These are phyloP conservation scores for Acleris literana DNA, from an alignment of 2,888 invertebrate species.

Conservation along the genomic window DNA sequence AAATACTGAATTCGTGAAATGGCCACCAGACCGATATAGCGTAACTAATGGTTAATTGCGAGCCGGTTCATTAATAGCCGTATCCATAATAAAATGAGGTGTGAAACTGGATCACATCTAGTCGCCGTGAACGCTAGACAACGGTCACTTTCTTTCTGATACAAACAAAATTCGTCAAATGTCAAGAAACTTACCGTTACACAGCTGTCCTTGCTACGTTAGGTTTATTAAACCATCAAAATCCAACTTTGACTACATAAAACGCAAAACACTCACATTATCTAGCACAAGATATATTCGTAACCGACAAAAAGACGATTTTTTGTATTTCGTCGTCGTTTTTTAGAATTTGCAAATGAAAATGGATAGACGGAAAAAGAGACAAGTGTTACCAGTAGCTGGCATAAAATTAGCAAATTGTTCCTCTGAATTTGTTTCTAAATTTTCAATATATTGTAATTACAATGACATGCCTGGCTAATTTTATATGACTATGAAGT, in stretches of 20 bases:
- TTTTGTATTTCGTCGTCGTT: slow-evolving; percentile 74
- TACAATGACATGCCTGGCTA: too few species aligned
- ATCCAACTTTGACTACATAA: slow-evolving; percentile 57
- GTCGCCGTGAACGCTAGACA: slow-evolving; percentile 61
- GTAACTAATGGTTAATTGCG: slow-evolving; percentile 65
- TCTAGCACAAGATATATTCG: slow-evolving; percentile 58
- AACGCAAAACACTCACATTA: slow-evolving; percentile 66
- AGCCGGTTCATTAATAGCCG: slow-evolving; percentile 70
- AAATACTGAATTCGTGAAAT: slow-evolving; percentile 48
- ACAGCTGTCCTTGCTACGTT: slow-evolving; percentile 48
- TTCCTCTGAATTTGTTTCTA: neutral
- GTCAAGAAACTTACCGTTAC: slow-evolving; percentile 74
- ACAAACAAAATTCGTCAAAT: slow-evolving; percentile 76
- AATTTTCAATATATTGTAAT: too few species aligned
- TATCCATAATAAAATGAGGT: slow-evolving; percentile 62
- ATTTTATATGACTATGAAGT: too few species aligned
- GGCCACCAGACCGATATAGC: slow-evolving; percentile 58
- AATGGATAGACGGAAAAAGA: slow-evolving; percentile 71
- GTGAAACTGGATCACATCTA: slow-evolving; percentile 74
- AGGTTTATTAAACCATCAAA: slow-evolving; percentile 51
- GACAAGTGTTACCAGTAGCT: slow-evolving; percentile 53
- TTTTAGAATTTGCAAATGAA: slow-evolving; percentile 76
- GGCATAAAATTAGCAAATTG: neutral
- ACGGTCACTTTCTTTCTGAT: slow-evolving; percentile 78
- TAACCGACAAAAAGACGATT: slow-evolving; percentile 64